Evolutionary conservation across 1,140 invertebrate genomes (phyloP), one percentile per base, ranked within the genome.

Genomic region (Brachionus rotundiformis): DNA sequence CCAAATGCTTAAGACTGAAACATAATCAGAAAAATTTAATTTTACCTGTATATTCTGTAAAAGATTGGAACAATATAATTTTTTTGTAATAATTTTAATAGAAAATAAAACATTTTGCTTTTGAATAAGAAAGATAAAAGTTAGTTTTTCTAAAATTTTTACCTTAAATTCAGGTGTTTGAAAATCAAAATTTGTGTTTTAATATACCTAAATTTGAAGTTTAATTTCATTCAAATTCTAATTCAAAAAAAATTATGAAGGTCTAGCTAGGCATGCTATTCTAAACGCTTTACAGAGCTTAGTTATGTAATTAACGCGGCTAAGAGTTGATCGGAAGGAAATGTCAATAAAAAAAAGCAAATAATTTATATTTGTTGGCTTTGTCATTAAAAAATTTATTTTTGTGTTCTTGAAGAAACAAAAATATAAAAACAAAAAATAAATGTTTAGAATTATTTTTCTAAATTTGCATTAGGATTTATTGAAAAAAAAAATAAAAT

Each of bases 331-430:
- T 54, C 47, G 47, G 47, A 54, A 54, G 47, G 7, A 54, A 54
- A 54, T 54, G 47, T 54, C 47, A 54, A 54, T 54, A 54, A 25
- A 54, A 49, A 49, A 54, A 54, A 54, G 47, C 47, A 54, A 54
- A 54, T 23, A 54, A 54, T 8, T 54, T 54, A 54, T 23, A 25
- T 54, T 54, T 54, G 0, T 54, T 54, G 19, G 19, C 47, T 25
- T 54, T 54, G 19, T 54, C 19, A 54, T 54, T 54, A 54, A 54
- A n/a, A 54, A 54, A 54, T 54, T 8, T 49, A 16, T 49, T 49
- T 49, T 54, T 54, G 8, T 19, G 47, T 54, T 54, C 19, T 23
- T 25, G 23, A 19, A 19, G n/a, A 54, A 39, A 54, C 6, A 23
- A 54, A 54, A 54, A 54, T 8, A 25, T 2, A 36, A 41, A 41